Evolutionary conservation across 2,113 vertebrate genomes (phyloP).

Genomic region (Cephalopholis sonnerati): DNA sequence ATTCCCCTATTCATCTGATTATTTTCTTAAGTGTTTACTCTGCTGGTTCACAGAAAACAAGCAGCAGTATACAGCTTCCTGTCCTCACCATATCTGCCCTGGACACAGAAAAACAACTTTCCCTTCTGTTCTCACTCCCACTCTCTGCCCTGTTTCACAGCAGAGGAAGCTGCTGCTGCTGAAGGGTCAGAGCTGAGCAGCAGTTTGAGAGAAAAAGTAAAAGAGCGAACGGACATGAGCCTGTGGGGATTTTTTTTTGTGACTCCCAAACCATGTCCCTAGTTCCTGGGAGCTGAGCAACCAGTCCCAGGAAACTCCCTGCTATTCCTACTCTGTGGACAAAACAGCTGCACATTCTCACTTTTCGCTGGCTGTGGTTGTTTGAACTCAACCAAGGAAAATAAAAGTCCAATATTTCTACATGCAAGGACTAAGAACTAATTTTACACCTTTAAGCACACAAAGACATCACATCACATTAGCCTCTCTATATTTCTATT

Average conservation of each 20-base stretch:
- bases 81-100: conserved; percentile 28
- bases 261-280: conserved; percentile 61
- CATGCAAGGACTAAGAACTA: neutral
- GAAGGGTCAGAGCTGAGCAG: conserved; percentile 60
- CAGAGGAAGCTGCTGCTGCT: conserved; percentile 71
- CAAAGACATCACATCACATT: no score
- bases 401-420: neutral
- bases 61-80: conserved; percentile 53
- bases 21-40: conserved; percentile 9
- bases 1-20: conserved; percentile 9
- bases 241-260: conserved; percentile 59
- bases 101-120: conserved; percentile 43
- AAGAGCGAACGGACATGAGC: conserved; percentile 46
- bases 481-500: no score
- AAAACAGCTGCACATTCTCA: conserved; percentile 78
- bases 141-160: conserved; percentile 71
- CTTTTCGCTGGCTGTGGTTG: conserved; percentile 53
- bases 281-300: conserved; percentile 62
- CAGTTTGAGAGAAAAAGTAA: conserved; percentile 52
- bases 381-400: conserved; percentile 49
- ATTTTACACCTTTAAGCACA: no score
- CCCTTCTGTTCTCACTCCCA: conserved; percentile 76
- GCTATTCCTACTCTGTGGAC: conserved; percentile 48
- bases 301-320: conserved; percentile 79
- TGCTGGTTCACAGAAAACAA: conserved; percentile 29